Evolutionary conservation across 35 echinoderm and acorn worm genomes (phyloP), one percentile per base, ranked within the genome.

Genomic region (Apostichopus parvimensis): DNA sequence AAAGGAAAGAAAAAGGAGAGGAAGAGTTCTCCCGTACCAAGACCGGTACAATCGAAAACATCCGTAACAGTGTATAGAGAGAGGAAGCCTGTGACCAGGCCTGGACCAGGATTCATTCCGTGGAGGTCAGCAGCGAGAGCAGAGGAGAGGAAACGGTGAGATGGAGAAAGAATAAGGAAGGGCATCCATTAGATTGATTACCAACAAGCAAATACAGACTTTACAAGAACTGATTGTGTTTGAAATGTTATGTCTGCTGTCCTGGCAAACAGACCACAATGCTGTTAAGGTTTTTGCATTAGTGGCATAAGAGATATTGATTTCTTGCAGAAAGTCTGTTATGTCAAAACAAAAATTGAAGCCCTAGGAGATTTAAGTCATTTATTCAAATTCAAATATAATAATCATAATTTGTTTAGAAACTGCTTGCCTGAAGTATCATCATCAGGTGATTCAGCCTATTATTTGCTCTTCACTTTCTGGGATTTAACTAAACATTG

Each of bases 41-140:
- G 53, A 11, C 1, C 61, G 18, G 15, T 21, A 13, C 61, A 72
- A 28, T n/a, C 57, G 9, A 72, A 88, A 73, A 72, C 86, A n/a
- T 65, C 53, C 10, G 34, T 88, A 3, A 62, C 57, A 9, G 60
- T 88, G 14, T 64, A 88, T 57, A 88, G 53, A 45, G 86, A 72
- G 62, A 26, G 28, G 26, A 6, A 28, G 72, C 86, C 23, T 62
- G 91, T 99, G 4, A 96, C 81, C 5, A 94, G 79, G 60, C 97
- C 97, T 57, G 97, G 97, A 8, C 95, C 97, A 20, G 97, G 97
- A n/a, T 99, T 99, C 87, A 92, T 99, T 17, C 97, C 97, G 1
- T 99, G 97, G 97, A 93, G 97, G 34, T 94, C 97, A 89, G 97
- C 97, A 18, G 97, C 97, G 13, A 99, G 97, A 90, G 97, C 97